Base-by-base conservation (phyloP, 2,888 invertebrate species). In the Melinaea marsaeus region DNA sequence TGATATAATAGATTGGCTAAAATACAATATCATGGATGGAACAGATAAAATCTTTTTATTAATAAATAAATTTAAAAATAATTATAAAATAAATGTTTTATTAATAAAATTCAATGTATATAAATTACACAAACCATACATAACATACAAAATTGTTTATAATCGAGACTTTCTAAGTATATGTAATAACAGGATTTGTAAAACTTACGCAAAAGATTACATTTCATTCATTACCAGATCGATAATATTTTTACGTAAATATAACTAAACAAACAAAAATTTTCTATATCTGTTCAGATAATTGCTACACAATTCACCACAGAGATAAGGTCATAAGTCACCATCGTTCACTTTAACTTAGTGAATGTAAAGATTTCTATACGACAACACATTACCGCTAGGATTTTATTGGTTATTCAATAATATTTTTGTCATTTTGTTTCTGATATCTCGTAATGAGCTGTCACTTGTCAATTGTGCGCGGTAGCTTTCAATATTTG, bases 271-370 rank as follows among this genome's bases (percentile, higher is more conserved):
- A 48, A 22, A 22, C 22, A 22, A 22, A 22, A 22, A 22, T 22
- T 22, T 22, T 22, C 32, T 11, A n/a, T 42, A 35, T 48, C 42
- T 42, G 42, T 42, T 9, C 42, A 42, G 56, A 51, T 63, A 63
- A 63, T 63, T 63, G 51, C 59, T 63, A 63, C 56, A 59, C 58
- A 62, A 62, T 42, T 32, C 51, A 51, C 56, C 6, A 32, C 37
- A 45, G 11, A 47, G 55, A n/a, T 54, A 63, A 63, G 63, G 63
- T 64, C 63, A 64, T 35, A 64, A 57, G 63, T 45, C 60, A 57
- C 33, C 54, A 54, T 55, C 60, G n/a, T 57, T 35, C 57, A 55
- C 51, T 60, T 60, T 57, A 47, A 48, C 56, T 63, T 57, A 64
- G 63, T 64, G 63, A 64, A 60, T 54, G 63, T 57, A 64, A 54